These are phyloP conservation scores for Zalophus californianus DNA, from an alignment of 2,797 vertebrate species.

Conservation along the genomic window DNA sequence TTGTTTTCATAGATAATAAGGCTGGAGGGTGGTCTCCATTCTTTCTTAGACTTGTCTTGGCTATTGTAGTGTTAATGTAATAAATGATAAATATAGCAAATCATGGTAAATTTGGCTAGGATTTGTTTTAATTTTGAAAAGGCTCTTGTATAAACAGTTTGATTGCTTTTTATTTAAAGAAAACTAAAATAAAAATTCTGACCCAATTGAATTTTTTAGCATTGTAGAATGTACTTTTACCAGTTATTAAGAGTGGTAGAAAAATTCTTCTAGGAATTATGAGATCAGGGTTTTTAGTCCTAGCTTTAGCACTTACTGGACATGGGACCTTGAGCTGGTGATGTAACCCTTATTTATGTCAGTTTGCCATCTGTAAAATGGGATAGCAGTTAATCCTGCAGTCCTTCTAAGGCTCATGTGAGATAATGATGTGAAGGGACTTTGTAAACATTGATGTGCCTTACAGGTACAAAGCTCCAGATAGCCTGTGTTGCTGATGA, in stretches of 20 bases:
- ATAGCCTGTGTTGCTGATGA: background rate
- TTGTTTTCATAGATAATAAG: background rate
- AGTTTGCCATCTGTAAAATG: background rate
- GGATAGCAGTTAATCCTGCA: background rate
- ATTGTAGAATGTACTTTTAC: background rate
- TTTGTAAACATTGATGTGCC: background rate
- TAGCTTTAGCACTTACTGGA: background rate
- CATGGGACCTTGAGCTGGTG: background rate
- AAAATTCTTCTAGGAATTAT: background rate
- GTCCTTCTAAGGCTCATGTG: background rate
- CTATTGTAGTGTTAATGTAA: background rate
- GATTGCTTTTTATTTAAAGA: constrained; percentile 3
- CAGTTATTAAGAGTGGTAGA: background rate
- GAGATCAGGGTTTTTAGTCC: background rate
- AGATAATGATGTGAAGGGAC: background rate
- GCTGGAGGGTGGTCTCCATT: background rate
- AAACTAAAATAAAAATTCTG: constrained; percentile 19
- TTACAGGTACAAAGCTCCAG: background rate
- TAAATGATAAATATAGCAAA: background rate
- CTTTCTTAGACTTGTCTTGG: background rate
- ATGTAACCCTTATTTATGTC: background rate
- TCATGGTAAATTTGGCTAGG: background rate
- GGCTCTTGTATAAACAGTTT: background rate
- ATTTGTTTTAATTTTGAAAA: constrained; percentile 23
- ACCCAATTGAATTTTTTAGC: background rate